Conservation (phyloP, 2,113 vertebrate genomes). For the Pitta sordida region DNA sequence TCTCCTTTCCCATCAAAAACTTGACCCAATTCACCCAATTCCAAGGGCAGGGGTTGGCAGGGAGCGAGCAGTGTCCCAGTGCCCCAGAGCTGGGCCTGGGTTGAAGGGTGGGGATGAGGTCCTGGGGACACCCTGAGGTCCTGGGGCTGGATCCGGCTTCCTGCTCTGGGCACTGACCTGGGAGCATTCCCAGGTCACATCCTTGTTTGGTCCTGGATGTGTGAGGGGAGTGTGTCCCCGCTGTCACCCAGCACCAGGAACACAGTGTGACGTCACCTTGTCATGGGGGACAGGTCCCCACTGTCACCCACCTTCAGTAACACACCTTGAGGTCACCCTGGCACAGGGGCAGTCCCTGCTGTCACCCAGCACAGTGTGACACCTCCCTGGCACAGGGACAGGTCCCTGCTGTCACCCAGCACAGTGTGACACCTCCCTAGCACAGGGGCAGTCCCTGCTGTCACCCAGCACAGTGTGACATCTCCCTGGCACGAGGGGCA, state of each 20-base stretch:
- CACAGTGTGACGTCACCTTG: neutral
- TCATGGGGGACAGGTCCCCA: too few species aligned
- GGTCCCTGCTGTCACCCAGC: neutral
- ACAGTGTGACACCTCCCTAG: rapidly evolving
- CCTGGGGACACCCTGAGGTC: neutral
- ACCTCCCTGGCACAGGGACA: neutral
- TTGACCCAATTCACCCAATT: rapidly evolving
- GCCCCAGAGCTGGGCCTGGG: too few species aligned
- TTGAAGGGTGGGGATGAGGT: neutral
- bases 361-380: neutral
- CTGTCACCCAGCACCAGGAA: neutral
- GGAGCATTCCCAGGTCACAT: neutral
- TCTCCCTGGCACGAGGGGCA: too few species aligned
- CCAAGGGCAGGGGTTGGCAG: neutral
- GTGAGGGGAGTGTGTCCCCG: neutral
- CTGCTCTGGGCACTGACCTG: rapidly evolving
- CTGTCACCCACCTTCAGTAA: too few species aligned
- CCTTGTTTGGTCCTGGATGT: neutral
- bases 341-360: neutral
- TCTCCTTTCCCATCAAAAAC: neutral
- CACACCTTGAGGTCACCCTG: too few species aligned
- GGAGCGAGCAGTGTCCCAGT: neutral
- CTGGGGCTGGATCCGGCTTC: neutral
- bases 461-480: neutral
- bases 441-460: neutral